Evolutionary conservation across 2,888 invertebrate species (phyloP), one percentile per base, ranked within the genome.

Genomic region (Diadegma fenestrale): DNA sequence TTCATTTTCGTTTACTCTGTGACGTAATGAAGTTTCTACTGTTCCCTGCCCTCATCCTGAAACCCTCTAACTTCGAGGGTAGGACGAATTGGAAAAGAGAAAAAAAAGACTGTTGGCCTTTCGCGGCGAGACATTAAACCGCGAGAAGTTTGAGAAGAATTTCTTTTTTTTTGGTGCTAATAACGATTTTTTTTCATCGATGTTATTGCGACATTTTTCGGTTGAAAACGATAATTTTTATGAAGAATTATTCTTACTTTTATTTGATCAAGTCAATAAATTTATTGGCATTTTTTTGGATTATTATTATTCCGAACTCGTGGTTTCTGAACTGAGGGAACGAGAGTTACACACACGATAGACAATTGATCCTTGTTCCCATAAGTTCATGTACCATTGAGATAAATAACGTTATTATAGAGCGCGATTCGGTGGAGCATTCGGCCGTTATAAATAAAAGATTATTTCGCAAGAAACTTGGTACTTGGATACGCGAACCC

Each of bases 301-400:
- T n/a, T n/a, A n/a, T 19, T 2, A 22, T 10, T 51, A 7, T 10
- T 10, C 10, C 5, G 6, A n/a, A 22, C 2, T n/a, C 22, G 6
- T 51, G 19, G 10, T 51, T 19, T 51, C 19, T 51, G 19, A 8
- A 10, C 19, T 2, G 22, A 54, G 22, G 19, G 69, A 48, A 17
- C n/a, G n/a, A 37, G 61, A 45, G 43, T 75, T 51, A 63, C 26
- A 75, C 51, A 76, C 14, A 22, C 37, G 64, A 51, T 26, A 76
- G n/a, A 64, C 72, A 68, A 68, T 80, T 73, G 76, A 84, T 84
- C 76, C 71, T 80, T 73, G 77, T 84, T 73, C 84, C 80, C 48
- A 33, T 58, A 72, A 72, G 30, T 7, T 26, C 14, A 51, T 64
- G 30, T 22, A 54, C 30, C n/a, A 69, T 48, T 69, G 69, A 48